Evolutionary conservation across 2,113 vertebrate species (phyloP).

Genomic region (Pleuronectes platessa): DNA sequence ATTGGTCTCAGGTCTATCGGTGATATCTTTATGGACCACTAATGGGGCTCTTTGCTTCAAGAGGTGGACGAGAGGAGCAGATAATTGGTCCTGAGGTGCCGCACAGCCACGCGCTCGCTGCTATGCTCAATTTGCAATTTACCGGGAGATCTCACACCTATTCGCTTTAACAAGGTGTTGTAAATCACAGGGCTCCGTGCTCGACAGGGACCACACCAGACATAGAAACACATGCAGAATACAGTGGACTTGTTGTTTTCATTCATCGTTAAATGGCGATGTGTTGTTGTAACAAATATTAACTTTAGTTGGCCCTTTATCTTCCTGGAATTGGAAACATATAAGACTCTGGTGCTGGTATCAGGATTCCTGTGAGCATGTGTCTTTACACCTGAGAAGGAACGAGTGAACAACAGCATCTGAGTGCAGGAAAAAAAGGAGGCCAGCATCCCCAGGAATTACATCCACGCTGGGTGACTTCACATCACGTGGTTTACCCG

Average conservation of each 20-base stretch:
- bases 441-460: background rate
- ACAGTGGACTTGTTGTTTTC: conserved; percentile 33
- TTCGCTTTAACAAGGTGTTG: conserved; percentile 57
- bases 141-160: conserved; percentile 56
- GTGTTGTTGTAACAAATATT: conserved; percentile 26
- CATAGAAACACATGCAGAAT: conserved; percentile 41
- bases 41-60: conserved; percentile 58
- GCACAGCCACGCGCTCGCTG: conserved; percentile 23
- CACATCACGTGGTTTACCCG: background rate
- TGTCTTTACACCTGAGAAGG: conserved; percentile 12
- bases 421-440: background rate
- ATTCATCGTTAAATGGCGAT: conserved; percentile 42
- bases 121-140: conserved; percentile 64
- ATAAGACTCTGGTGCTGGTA: background rate
- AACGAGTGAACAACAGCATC: conserved; percentile 23
- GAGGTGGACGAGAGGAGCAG: conserved; percentile 52
- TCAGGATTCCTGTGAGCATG: background rate
- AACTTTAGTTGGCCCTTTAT: conserved; percentile 14
- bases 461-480: background rate
- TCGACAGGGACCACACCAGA: conserved; percentile 32
- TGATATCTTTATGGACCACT: conserved; percentile 68
- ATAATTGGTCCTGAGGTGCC: conserved; percentile 75
- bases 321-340: conserved; percentile 19
- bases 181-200: conserved; percentile 48
- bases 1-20: conserved; percentile 78